Percentiles rank a stretch among this genome's conserved stretches.
Evolutionary conservation across 2,113 vertebrate species (phyloP).

Genomic region (Austrofundulus limnaeus): DNA sequence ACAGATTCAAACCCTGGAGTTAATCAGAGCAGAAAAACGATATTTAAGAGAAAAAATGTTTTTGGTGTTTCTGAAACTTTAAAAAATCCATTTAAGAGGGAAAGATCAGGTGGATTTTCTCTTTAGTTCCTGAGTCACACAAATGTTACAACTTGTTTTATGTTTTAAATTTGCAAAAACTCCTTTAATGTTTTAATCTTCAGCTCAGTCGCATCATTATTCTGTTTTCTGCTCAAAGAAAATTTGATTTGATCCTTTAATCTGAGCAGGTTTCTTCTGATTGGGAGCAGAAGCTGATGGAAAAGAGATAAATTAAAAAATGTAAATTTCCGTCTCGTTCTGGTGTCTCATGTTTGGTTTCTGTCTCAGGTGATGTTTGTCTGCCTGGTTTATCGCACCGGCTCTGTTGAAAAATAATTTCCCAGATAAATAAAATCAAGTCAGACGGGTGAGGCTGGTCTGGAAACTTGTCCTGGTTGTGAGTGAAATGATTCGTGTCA

Average conservation of each 20-base stretch:
- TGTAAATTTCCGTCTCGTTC: slow-evolving; percentile 13
- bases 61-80: too few species aligned
- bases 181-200: not conserved
- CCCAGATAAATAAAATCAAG: slow-evolving; percentile 17
- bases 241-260: slow-evolving; percentile 28
- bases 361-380: too few species aligned
- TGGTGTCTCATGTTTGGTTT: not conserved
- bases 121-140: too few species aligned
- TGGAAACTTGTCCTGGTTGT: not conserved
- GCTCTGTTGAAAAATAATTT: too few species aligned
- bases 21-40: too few species aligned
- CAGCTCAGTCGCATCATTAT: not conserved
- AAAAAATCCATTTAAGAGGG: too few species aligned
- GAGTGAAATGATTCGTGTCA: slow-evolving; percentile 37
- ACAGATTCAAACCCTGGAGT: too few species aligned
- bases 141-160: too few species aligned
- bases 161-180: too few species aligned
- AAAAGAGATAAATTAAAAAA: slow-evolving; percentile 28
- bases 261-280: slow-evolving; percentile 18
- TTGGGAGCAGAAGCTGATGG: slow-evolving; percentile 13
- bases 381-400: too few species aligned
- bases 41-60: too few species aligned
- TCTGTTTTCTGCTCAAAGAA: slow-evolving; percentile 10
- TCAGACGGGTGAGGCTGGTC: not conserved
- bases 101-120: too few species aligned